Base-by-base conservation (phyloP, 2,797 vertebrate species). In the Diplodus puntazzo region DNA sequence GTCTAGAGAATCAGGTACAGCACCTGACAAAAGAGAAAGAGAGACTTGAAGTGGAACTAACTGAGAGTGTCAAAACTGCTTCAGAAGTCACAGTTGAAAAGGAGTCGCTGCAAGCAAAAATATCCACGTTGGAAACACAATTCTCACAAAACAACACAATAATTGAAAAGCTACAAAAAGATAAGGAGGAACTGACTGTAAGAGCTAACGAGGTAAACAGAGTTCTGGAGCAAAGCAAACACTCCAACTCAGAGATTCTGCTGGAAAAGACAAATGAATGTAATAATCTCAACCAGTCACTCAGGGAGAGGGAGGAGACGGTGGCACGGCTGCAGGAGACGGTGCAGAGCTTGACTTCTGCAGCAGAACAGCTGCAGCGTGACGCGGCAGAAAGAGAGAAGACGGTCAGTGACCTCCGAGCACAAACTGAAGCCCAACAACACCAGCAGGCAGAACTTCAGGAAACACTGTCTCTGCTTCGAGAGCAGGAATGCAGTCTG, bases 241-340 rank as follows among this genome's bases (percentile, higher is more conserved):
- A 87, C 63, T 95, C 94, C 0, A 83, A 92, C 77, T 90, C 94
- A 0, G 91, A 95, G 69, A 87, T 89, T 17, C 79, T 97, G 79
- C 79, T 93, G 49, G 92, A 93, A 39, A 97, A 96, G 88, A 95
- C 93, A 1, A 93, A 92, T 14, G 93, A 97, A 63, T 97, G 95
- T 76, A 80, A 71, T 73, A 2, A 80, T 25, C 92, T 97, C 59
- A 83, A 75, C 64, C 90, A 84, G 74, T 25, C 88, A 34, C 91
- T 98, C 45, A 82, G 77, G 49, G 89, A 95, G 59, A 94, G 81
- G 43, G 94, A 94, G 73, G 92, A 94, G 53, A 65, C 77, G 3
- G 49, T 85, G 21, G 75, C 83, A 3, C 85, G 77, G 21, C 92
- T 96, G 79, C 92, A 84, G 18, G 86, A 92, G 7, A 88, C 94